Base-by-base conservation (phyloP, 2,888 invertebrate species). In the Dynastes grantii region DNA sequence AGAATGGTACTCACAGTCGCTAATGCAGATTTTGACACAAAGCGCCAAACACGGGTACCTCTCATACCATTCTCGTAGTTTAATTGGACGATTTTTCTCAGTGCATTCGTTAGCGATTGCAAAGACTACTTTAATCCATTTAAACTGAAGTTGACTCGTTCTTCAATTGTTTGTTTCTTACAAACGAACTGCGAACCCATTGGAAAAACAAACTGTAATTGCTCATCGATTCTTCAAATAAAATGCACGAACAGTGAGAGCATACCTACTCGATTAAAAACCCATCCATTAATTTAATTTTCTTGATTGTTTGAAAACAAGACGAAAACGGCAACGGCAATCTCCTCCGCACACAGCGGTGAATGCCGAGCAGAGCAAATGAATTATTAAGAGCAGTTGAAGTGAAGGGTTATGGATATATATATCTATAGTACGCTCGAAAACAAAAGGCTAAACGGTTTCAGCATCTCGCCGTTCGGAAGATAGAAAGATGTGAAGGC, bases 271-370 rank as follows among this genome's bases (percentile, higher is more conserved):
- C 58, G 40, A 73, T 73, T 73, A 58, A 73, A 73, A 73, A 55
- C 73, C 58, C n/a, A 58, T 73, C 73, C 73, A 73, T 73, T 73
- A 73, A 73, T 73, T 73, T 73, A 73, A 73, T 73, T 73, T 55
- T 45, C 58, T 40, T 40, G 73, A 73, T 73, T 73, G 73, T 73
- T 73, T 58, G 73, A 73, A 73, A 73, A 73, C 58, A 40, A 55
- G 58, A 16, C 37, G 73, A 51, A 49, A 29, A 11, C 27, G 58
- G 27, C 32, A 40, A 22, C 37, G 22, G 37, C 37, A 37, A 32
- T 37, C 32, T 37, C 5, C 32, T 37, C n/a, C 6, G n/a, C 32
- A 37, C n/a, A 45, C 40, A 16, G 11, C 45, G 45, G 45, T 45
- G 45, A 45, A 45, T 11, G 45, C 11, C 45, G 45, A 45, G 45